These are phyloP conservation scores for Rapana venosa DNA, from an alignment of 2,888 invertebrate species.

Conservation along the genomic window DNA sequence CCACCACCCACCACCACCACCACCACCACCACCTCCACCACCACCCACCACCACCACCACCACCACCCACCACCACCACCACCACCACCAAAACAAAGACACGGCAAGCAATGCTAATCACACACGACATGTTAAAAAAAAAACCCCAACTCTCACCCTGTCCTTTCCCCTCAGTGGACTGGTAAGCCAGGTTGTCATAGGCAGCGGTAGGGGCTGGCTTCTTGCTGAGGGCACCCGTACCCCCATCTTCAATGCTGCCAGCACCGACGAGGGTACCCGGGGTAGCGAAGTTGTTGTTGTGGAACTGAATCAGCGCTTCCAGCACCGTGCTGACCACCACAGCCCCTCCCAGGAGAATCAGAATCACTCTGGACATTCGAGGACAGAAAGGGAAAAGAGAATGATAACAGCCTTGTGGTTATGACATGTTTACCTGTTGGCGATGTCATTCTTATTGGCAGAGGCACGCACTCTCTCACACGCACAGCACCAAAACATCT, in stretches of 20 bases:
- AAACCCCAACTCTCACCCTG: background rate
- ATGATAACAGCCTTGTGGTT: background rate
- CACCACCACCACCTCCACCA: too few species aligned
- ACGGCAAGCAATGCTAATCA: too few species aligned
- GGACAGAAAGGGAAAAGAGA: background rate
- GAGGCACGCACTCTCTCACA: background rate
- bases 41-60: background rate
- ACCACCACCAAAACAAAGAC: background rate
- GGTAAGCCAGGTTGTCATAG: conserved; percentile 22
- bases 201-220: background rate
- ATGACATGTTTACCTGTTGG: background rate
- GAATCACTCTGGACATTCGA: background rate
- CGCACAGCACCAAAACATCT: too few species aligned
- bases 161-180: background rate
- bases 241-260: background rate
- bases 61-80: background rate
- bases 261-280: background rate
- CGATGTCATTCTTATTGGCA: background rate
- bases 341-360: background rate
- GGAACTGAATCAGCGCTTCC: conserved; percentile 29
- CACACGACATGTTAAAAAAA: background rate
- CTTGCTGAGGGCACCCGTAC: background rate
- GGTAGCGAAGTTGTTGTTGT: conserved; percentile 36
- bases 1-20: too few species aligned
- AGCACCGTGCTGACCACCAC: conserved; percentile 31